Base-by-base conservation (phyloP, 2,113 vertebrate species). In the Cercopithecus mona region DNA sequence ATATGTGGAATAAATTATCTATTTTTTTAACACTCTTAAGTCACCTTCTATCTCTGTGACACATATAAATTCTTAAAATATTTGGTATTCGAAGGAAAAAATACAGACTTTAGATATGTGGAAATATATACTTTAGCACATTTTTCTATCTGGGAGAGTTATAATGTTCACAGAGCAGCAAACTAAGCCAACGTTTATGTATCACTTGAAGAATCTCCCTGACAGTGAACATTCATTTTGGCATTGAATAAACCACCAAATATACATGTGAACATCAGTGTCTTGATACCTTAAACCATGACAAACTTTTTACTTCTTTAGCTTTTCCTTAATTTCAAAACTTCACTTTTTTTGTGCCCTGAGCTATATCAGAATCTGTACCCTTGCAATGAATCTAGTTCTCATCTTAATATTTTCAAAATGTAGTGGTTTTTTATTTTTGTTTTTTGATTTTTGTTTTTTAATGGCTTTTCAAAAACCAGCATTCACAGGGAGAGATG, bases 271-370 rank as follows among this genome's bases (percentile, higher is more conserved):
- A 82, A 85, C 1, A 14, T 94, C 73, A 84, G 43, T 93, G 5
- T 84, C 88, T 93, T 97, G 85, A 55, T 96, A 38, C 82, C 93
- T 87, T 94, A 97, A 95, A 94, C 88, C 94, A 61, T 94, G 55
- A 89, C 72, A 80, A 82, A 86, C 72, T 57, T 91, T 97, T 92
- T 92, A 88, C 14, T 81, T 8, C 52, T 93, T 82, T 48, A 86
- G 35, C 16, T 57, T 92, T 97, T 30, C 43, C 59, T 96, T 52
- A 61, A 79, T 92, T 93, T 95, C 11, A 64, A 91, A 96, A 83
- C 25, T 75, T 82, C 11, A 52, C 25, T 64, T 70, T 91, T 66
- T 50, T 25, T 66, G 23, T 72, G n/a, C 2, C 17, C n/a, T 72
- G 64, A 76, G 68, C 4, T 64, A 40, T 50, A 66, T 88, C 23